Evolutionary conservation across 2,797 vertebrate genomes (phyloP).

Genomic region (Phoxinus dragarum): DNA sequence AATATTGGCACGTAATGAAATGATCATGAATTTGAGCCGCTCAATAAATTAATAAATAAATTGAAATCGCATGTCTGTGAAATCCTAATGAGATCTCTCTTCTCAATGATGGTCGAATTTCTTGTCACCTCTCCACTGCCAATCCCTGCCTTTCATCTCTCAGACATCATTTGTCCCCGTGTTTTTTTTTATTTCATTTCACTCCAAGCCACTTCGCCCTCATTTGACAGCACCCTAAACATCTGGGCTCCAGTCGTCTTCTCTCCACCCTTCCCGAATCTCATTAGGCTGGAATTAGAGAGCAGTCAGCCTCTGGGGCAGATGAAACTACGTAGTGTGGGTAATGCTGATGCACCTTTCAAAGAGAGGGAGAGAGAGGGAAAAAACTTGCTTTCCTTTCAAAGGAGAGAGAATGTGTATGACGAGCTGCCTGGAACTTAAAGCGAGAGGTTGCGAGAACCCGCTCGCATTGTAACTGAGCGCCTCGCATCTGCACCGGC

Average conservation of each 20-base stretch:
- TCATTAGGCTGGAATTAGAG: slow-evolving; percentile 85
- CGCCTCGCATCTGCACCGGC: slow-evolving; percentile 72
- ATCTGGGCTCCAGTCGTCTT: slow-evolving; percentile 48
- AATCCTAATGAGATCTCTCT: slow-evolving; percentile 57
- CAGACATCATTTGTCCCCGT: slow-evolving; percentile 50
- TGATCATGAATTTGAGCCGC: background rate
- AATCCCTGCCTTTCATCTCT: slow-evolving; percentile 52
- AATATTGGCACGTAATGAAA: background rate
- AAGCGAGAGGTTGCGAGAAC: slow-evolving; percentile 27
- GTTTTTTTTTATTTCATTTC: slow-evolving; percentile 48
- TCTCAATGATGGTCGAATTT: slow-evolving; percentile 43
- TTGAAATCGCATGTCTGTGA: slow-evolving; percentile 48
- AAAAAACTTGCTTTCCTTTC: slow-evolving; percentile 19
- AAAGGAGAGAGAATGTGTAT: background rate
- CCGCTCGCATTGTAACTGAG: slow-evolving; percentile 9
- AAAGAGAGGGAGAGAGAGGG: slow-evolving; percentile 66
- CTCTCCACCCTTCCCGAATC: slow-evolving; percentile 67
- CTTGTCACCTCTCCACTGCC: slow-evolving; percentile 35
- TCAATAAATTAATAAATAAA: slow-evolving; percentile 1
- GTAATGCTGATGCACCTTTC: slow-evolving; percentile 80
- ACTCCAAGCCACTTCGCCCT: slow-evolving; percentile 50
- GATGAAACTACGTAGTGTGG: slow-evolving; percentile 69
- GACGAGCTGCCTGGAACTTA: slow-evolving; percentile 64
- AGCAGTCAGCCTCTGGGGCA: slow-evolving; percentile 78
- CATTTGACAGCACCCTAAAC: slow-evolving; percentile 44